These are phyloP conservation scores for Sipha flava DNA, from an alignment of 1,140 invertebrate genomes.

Conservation along the genomic window DNA sequence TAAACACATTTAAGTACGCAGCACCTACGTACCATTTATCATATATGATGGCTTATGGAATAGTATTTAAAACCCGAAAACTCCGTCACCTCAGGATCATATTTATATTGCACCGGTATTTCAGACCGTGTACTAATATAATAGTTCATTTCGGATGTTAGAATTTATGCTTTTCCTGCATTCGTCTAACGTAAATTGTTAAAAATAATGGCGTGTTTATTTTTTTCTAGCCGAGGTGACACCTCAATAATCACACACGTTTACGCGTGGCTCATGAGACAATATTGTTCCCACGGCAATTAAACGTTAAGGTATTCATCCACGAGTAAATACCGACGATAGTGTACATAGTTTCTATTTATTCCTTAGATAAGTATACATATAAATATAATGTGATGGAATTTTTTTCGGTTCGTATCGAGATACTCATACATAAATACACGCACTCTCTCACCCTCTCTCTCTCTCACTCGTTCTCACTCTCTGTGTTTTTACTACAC, in stretches of 20 bases:
- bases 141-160: too few species aligned
- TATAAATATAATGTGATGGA: background rate
- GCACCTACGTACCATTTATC: too few species aligned
- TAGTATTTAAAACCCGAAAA: too few species aligned
- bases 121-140: too few species aligned
- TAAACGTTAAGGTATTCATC: background rate
- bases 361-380: background rate
- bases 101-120: too few species aligned
- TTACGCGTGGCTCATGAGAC: background rate
- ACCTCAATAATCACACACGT: background rate
- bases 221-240: background rate
- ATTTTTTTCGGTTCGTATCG: background rate
- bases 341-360: background rate
- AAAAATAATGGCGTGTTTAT: background rate
- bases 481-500: background rate
- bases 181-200: background rate
- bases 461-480: background rate
- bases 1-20: too few species aligned
- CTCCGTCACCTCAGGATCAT: too few species aligned
- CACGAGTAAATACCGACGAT: background rate
- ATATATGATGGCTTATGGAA: too few species aligned
- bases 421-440: too few species aligned
- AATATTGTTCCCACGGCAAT: conserved; percentile 13
- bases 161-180: background rate
- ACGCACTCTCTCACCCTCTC: too few species aligned